Evolutionary conservation across 2,113 vertebrate species (phyloP).

Genomic region (Camelus bactrianus): DNA sequence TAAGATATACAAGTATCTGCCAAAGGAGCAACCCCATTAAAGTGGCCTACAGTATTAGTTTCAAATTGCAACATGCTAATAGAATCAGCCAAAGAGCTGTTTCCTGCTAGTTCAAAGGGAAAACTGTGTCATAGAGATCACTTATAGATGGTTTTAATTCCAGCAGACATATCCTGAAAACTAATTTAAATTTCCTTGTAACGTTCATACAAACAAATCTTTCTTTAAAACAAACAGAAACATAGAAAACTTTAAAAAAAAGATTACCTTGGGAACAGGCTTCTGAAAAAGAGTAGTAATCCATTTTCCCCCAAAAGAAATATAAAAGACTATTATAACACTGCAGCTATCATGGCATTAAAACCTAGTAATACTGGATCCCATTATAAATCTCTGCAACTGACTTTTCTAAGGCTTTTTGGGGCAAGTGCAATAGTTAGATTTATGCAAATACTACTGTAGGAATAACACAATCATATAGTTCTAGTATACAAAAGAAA

Average conservation of each 20-base stretch:
- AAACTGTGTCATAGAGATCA: not conserved
- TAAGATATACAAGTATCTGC: conserved; percentile 54
- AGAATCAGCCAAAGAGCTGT: conserved; percentile 42
- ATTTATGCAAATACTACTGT: conserved; percentile 65
- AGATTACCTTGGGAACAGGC: conserved; percentile 81
- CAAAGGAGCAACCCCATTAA: not conserved
- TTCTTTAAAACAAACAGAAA: conserved; percentile 78
- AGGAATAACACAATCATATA: conserved; percentile 67
- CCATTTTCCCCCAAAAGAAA: conserved; percentile 81
- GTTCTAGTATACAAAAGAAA: conserved; percentile 75
- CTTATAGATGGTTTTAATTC: conserved; percentile 43
- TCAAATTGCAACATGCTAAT: not conserved
- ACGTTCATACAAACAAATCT: conserved; percentile 73
- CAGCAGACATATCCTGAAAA: conserved; percentile 64
- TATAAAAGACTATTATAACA: conserved; percentile 79
- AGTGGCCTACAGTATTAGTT: not conserved
- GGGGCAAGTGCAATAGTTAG: conserved; percentile 80
- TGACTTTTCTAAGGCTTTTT: conserved; percentile 85
- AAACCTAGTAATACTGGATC: conserved; percentile 56
- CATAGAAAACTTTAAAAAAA: conserved; percentile 74
- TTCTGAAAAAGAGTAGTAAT: conserved; percentile 82
- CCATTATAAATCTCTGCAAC: conserved; percentile 72
- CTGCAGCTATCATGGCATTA: conserved; percentile 60
- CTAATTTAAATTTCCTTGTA: conserved; percentile 61
- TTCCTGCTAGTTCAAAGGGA: not conserved